Conservation (phyloP, 2,797 vertebrate genomes). For the Xenops minutus region DNA sequence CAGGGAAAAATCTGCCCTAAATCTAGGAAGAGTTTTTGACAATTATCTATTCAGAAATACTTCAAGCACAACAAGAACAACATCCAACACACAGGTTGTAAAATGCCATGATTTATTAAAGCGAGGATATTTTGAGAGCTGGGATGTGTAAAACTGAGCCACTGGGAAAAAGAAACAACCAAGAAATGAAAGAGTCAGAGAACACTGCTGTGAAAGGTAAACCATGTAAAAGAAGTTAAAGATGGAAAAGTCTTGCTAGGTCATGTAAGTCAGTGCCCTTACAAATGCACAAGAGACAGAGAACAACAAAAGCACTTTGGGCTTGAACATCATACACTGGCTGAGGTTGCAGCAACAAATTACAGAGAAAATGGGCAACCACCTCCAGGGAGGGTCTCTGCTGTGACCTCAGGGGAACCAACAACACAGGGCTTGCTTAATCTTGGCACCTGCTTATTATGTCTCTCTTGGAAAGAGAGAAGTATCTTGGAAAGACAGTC, state of each 20-base stretch:
- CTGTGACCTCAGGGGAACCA: background rate
- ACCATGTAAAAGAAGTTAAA: constrained; percentile 26
- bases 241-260: constrained; percentile 20
- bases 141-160: background rate
- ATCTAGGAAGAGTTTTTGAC: background rate
- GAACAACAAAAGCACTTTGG: background rate
- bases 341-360: background rate
- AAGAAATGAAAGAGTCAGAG: background rate
- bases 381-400: background rate
- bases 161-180: background rate
- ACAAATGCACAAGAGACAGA: background rate
- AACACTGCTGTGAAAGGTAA: background rate
- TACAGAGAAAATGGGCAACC: background rate
- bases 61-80: background rate
- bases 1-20: background rate
- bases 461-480: background rate
- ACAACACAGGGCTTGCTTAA: background rate
- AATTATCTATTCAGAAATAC: constrained; percentile 26
- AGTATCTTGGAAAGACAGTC: background rate
- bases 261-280: background rate
- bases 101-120: constrained; percentile 21
- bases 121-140: background rate
- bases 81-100: background rate
- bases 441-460: background rate
- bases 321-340: background rate